Base-by-base conservation (phyloP, 2,113 vertebrate genomes). In the Eleginops maclovinus region DNA sequence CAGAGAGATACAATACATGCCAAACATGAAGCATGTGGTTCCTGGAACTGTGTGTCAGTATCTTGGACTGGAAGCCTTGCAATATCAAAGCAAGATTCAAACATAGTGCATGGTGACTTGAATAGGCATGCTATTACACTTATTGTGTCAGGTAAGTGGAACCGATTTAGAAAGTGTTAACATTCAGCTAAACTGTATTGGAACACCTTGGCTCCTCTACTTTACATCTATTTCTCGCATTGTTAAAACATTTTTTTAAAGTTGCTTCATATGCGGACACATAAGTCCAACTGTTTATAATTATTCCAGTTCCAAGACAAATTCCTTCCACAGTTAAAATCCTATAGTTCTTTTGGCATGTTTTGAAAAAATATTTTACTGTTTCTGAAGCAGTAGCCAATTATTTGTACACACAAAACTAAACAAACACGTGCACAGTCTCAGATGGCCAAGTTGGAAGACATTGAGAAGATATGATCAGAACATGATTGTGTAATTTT, bases 371-470 rank as follows among this genome's bases (percentile, higher is more conserved):
- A 43, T 1, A n/a, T 41, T 73, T 53, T 47, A 24, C 15, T 72
- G 80, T 73, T 84, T 56, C 62, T 83, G 49, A 75, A 62, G 79
- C 54, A 79, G 59, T 47, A 72, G 44, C 77, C 65, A 79, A 28
- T 56, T 47, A 79, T 75, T 60, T 79, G 28, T 55, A 55, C 5
- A 43, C 36, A 46, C 41, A 49, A 66, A 21, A 46, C 41, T 14
- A 21, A 6, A 62, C 15, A 41, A 40, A 50, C 3, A 4, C 14
- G 59, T 1, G 8, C 16, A 65, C 0, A 13, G 22, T 56, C 9
- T 41, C 11, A 0, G 3, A 5, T 9, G 21, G 54, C n/a, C 51
- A 65, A 81, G 56, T 56, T 72, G 47, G 26, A 71, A 67, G 31
- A 46, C 1, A 82, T 47, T 72, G 54, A 75, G 4, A 55, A 4